Evolutionary conservation across 35 echinoderm and acorn worm species (phyloP), one percentile per base, ranked within the genome.

Genomic region (Patiria miniata): DNA sequence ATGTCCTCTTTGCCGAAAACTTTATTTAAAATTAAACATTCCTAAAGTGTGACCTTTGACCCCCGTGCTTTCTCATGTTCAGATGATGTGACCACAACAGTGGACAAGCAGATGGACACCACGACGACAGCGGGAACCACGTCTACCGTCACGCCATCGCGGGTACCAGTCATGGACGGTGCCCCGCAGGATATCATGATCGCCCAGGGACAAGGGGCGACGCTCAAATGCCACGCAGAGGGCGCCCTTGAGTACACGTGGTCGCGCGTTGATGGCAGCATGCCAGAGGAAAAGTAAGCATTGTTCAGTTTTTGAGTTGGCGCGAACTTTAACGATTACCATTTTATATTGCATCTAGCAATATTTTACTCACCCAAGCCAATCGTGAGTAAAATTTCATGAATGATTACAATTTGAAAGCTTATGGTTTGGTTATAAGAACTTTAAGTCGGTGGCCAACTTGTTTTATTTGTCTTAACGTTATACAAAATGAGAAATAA

Each of bases 171-270:
- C 18, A 53, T 91, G 0, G 52, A 80, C 16, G 82, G 88, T 12
- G 39, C 16, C 17, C 93, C 90, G 6, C 79, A 52, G 56, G 85
- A 95, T 57, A 50, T 39, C 16, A 85, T 65, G 7, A 58, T 92
- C 1, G 77, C 79, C 8, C 73, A 56, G 47, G 90, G 90, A 0
- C 73, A 85, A 7, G 91, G 79, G 21, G 89, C 81, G 0, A 91
- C 91, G 21, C 87, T 95, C 2, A 87, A 57, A 19, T 95, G 93
- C 73, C 76, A 83, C n/a, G 93, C 93, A 15, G 68, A 54, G 15
- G 90, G 93, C 12, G 93, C 93, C 7, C 34, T 86, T 17, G 90
- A 88, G 57, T 95, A 95, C 86, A 85, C 85, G 19, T 95, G 93
- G 93, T 88, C 73, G 29, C 52, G 93, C 28, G 79, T 95, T 9